phyloP scores from a whole-genome alignment of 2,888 invertebrate species.

The Selenia dentaria region DNA sequence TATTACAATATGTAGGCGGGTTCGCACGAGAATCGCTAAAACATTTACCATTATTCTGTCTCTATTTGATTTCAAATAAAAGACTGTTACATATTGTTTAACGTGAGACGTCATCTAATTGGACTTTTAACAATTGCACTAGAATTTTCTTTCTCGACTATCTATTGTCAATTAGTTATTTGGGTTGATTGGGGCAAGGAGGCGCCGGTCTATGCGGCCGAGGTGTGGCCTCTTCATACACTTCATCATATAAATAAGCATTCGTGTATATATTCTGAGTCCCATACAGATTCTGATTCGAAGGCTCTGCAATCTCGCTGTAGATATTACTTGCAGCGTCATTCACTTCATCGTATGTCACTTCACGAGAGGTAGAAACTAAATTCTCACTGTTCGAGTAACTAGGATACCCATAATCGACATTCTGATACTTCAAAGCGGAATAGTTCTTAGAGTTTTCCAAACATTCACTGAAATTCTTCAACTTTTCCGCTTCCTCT shows the following conservation, averaged over 20 bases:
- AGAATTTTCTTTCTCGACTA: too few species aligned
- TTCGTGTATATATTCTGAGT: constrained; percentile 48
- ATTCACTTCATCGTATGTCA: constrained; percentile 68
- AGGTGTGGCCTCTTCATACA: constrained; percentile 63
- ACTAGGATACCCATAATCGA: constrained; percentile 54
- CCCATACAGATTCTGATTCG: constrained; percentile 36
- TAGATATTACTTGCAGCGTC: constrained; percentile 70
- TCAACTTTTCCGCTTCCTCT: constrained; percentile 65
- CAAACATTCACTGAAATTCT: constrained; percentile 66
- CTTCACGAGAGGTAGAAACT: constrained; percentile 35
- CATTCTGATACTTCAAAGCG: constrained; percentile 69
- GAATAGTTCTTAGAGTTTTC: constrained; percentile 77
- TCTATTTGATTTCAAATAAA: too few species aligned
- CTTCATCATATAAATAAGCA: constrained; percentile 70
- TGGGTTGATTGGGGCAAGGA: constrained; percentile 73
- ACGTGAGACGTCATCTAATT: too few species aligned
- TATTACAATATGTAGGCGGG: too few species aligned
- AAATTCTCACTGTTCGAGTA: constrained; percentile 43
- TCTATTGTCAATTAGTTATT: constrained; percentile 35
- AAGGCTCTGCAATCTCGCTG: constrained; percentile 63
- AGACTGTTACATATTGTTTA: too few species aligned
- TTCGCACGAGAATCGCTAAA: too few species aligned
- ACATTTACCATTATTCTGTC: too few species aligned
- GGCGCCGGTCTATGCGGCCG: constrained; percentile 86
- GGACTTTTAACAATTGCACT: too few species aligned